phyloP scores from a whole-genome alignment of 2,888 invertebrate genomes.

The Caenorhabditis sp. region DNA sequence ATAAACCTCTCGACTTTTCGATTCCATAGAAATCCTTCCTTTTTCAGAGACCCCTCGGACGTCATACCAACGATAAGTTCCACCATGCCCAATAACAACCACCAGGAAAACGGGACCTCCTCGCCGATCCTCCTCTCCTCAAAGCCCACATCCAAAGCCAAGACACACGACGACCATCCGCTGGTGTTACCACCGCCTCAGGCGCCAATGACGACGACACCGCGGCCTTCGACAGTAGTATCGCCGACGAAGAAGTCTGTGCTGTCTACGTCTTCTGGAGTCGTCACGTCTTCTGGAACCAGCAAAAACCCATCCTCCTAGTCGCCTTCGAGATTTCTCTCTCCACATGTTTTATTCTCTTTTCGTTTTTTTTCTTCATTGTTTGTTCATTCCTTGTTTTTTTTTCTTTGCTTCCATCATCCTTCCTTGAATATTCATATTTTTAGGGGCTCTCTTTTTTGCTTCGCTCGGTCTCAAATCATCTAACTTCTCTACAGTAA shows the following conservation, averaged over 20 bases:
- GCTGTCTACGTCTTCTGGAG: conserved; percentile 3
- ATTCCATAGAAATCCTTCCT: background rate
- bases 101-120: conserved; percentile 25
- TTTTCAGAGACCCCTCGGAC: background rate
- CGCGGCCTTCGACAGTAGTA: conserved; percentile 13
- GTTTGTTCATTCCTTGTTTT: background rate
- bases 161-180: background rate
- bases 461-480: background rate
- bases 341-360: background rate
- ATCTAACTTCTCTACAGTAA: too few relatives aligned
- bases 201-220: background rate
- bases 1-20: background rate
- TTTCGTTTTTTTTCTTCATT: background rate
- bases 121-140: background rate
- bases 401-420: background rate
- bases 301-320: background rate
- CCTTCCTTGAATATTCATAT: background rate
- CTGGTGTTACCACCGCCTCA: background rate
- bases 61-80: conserved; percentile 28
- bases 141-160: background rate
- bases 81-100: background rate
- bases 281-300: background rate
- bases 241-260: background rate
- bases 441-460: background rate
- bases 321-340: too few relatives aligned